Evolutionary conservation across 2,888 invertebrate species (phyloP).

Genomic region (Clepsis dumicolana): DNA sequence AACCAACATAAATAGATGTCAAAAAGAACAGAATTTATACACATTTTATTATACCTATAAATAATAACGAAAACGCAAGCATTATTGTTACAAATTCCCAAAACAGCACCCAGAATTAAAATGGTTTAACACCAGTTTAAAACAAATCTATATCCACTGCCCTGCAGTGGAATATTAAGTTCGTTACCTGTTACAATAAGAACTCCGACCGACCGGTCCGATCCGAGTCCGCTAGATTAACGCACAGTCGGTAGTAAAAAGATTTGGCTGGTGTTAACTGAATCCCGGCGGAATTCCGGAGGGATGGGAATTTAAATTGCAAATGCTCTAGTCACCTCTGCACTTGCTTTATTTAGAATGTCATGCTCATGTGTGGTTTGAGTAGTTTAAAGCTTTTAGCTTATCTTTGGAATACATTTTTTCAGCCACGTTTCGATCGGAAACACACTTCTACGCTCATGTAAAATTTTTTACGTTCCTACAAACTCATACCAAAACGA

Average conservation of each 20-base stretch:
- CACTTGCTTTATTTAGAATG: slow-evolving; percentile 18
- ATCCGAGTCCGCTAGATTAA: neutral
- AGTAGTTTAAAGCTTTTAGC: too few species aligned
- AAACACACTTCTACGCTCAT: too few species aligned
- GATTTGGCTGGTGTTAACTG: slow-evolving; percentile 30
- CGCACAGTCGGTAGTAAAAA: slow-evolving; percentile 27
- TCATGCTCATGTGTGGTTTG: neutral
- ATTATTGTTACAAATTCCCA: neutral
- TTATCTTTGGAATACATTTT: too few species aligned
- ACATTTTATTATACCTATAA: too few species aligned
- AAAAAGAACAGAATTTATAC: too few species aligned
- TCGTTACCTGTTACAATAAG: neutral
- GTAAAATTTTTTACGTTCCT: too few species aligned
- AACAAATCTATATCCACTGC: neutral
- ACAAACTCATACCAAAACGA: too few species aligned
- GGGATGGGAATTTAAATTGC: slow-evolving; percentile 35
- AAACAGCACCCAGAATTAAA: neutral
- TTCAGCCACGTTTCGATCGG: too few species aligned
- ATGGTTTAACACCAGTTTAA: neutral
- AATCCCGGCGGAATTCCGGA: slow-evolving; percentile 27
- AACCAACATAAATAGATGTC: too few species aligned
- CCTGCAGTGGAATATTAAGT: neutral
- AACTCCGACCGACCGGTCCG: neutral
- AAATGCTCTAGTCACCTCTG: slow-evolving; percentile 22
- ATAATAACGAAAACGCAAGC: too few species aligned